phyloP scores from a whole-genome alignment of 2,113 vertebrate genomes.

The Mormyrus iriodes region DNA sequence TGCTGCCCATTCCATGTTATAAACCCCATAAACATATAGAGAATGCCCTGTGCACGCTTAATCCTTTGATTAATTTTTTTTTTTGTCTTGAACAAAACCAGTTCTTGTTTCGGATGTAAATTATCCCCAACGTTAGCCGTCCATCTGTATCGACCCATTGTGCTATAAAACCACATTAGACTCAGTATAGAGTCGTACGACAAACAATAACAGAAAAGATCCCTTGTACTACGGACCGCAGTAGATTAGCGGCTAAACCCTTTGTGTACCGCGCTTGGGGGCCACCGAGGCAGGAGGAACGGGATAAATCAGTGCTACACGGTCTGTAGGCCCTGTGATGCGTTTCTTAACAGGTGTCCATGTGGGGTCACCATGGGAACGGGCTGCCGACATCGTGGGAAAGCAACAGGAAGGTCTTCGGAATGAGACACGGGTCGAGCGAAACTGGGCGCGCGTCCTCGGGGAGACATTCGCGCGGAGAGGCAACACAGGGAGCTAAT shows the following conservation, averaged over 20 bases:
- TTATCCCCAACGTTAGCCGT: neutral
- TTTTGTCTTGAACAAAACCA: conserved; percentile 4
- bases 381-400: neutral
- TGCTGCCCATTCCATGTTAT: neutral
- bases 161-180: neutral
- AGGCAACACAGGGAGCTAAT: neutral
- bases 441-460: neutral
- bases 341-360: neutral
- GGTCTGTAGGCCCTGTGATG: neutral
- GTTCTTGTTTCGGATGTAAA: conserved; percentile 8
- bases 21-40: neutral
- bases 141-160: neutral
- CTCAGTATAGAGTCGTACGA: neutral
- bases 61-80: neutral
- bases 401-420: neutral
- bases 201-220: neutral
- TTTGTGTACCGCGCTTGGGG: neutral
- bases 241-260: conserved; percentile 4
- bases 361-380: neutral
- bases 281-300: neutral
- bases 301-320: neutral
- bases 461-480: neutral
- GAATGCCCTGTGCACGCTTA: conserved; percentile 1
- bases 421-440: neutral
- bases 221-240: neutral